Evolutionary conservation across 2,113 vertebrate species (phyloP), one percentile per base, ranked within the genome.

Genomic region (Macroglossus sobrinus): DNA sequence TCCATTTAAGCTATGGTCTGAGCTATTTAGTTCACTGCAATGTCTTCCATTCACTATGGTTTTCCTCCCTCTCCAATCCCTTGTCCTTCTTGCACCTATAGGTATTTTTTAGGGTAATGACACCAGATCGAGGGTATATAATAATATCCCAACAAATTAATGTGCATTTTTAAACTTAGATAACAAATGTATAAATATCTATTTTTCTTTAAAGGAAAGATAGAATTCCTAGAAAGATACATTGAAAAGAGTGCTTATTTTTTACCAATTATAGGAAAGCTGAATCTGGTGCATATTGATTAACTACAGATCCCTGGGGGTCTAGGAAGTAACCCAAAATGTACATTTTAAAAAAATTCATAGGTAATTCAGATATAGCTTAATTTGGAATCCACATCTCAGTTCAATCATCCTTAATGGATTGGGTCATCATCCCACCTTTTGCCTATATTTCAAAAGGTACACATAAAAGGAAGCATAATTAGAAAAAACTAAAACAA

Each of bases 291-390:
- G 11, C 45, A 66, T 4, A 53, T 74, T 93, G 84, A 91, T 43
- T 88, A 93, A 91, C 33, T 72, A 76, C 16, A 89, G 35, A 57
- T 78, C 86, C 28, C 75, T 68, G 19, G 3, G 26, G 74, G 26
- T n/a, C 4, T 84, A 85, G 13, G 30, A 93, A 76, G 15, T 82
- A 69, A 69, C 38, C 28, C 69, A 38, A 76, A 93, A 82, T 78
- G 5, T 80, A 93, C 85, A 47, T 71, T 96, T 95, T 80, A 50
- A 89, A 76, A 24, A 91, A 89, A 82, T 81, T 89, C 61, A 94
- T 26, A 78, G 43, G 43, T 94, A 85, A 95, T 59, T 86, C 38
- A 43, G 22, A 35, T 47, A 55, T 3, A 89, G 40, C 6, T 93
- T 61, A 66, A 16, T 71, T 43, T 96, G n/a, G 43, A 92, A 90